Conservation (phyloP, 2,888 invertebrate genomes). For the Spodoptera exigua region DNA sequence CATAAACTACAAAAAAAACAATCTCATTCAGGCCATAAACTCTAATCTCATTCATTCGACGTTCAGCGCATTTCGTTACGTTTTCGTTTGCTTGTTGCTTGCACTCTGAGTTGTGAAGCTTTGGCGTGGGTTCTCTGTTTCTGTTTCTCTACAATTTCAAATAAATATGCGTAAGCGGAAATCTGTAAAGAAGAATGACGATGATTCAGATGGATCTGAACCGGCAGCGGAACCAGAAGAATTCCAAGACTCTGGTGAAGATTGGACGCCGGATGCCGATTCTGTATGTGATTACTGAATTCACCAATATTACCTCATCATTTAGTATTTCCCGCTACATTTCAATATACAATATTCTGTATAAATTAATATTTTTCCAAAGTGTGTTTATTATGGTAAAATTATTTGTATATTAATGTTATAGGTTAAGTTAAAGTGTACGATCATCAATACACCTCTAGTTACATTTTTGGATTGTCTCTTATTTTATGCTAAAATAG, state of each 20-base stretch:
- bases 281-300: conserved; percentile 70
- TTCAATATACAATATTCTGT: no score
- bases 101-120: conserved; percentile 52
- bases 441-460: no score
- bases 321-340: not conserved
- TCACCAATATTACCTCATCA: not conserved
- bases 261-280: conserved; percentile 89
- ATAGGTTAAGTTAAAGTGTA: no score
- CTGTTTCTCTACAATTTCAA: conserved; percentile 39
- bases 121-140: conserved; percentile 66
- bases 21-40: no score
- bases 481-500: no score
- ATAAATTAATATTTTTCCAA: no score
- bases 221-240: conserved; percentile 85
- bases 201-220: conserved; percentile 86
- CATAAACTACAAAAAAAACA: no score
- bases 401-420: no score
- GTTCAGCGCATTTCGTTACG: conserved; percentile 37
- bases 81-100: conserved; percentile 55
- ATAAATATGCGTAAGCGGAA: conserved; percentile 84
- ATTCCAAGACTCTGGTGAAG: conserved; percentile 88
- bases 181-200: conserved; percentile 82
- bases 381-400: no score
- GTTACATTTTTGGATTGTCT: no score
- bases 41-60: no score